Conservation (phyloP, 2,888 invertebrate genomes). For the Slavum lentiscoides region DNA sequence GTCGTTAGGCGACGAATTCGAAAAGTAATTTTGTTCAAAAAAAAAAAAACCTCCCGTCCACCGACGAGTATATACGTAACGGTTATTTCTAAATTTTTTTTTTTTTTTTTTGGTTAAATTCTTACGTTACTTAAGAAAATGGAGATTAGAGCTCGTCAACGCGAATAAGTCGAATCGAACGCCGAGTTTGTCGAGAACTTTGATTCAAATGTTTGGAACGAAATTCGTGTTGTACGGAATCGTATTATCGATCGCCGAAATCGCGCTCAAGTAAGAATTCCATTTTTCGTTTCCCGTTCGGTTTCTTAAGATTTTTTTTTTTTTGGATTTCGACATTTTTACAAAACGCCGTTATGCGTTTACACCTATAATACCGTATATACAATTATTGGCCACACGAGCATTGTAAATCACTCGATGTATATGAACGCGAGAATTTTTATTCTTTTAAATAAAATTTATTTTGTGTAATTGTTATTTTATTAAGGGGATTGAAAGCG, state of each 20-base stretch:
- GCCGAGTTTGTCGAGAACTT: conserved; percentile 67
- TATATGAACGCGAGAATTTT: no score
- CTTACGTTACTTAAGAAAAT: conserved; percentile 62
- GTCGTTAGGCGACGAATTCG: conserved; percentile 69
- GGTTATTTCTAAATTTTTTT: neutral
- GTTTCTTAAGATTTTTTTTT: neutral
- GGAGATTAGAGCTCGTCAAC: conserved; percentile 66
- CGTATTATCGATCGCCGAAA: conserved; percentile 67
- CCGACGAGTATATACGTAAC: no score
- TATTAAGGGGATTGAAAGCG: no score
- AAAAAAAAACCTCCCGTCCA: no score
- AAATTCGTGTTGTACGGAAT: conserved; percentile 68
- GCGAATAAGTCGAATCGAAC: conserved; percentile 62
- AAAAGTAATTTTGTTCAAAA: conserved; percentile 62
- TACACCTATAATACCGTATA: no score
- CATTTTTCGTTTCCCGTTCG: no score
- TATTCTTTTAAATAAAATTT: no score
- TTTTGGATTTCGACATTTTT: no score
- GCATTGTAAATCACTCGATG: no score
- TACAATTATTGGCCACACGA: no score
- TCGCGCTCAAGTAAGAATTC: conserved; percentile 64
- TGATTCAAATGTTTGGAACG: conserved; percentile 67
- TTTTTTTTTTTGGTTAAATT: conserved; percentile 54
- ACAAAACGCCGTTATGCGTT: no score
- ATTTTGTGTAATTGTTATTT: no score